Evolutionary conservation across 2,888 invertebrate genomes (phyloP).

Genomic region (Watsonalla binaria): DNA sequence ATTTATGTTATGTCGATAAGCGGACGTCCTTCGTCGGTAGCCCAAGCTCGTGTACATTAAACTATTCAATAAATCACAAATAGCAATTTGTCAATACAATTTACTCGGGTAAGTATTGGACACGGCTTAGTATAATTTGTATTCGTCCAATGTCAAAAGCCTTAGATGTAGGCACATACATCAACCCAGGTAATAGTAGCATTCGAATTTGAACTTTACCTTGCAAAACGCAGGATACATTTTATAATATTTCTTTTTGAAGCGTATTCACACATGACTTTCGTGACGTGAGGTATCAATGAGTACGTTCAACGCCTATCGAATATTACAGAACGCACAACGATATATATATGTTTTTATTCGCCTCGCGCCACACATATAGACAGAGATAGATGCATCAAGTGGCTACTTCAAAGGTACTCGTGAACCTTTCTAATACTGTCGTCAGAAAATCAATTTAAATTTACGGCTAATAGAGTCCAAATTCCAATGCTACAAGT

Average conservation of each 20-base stretch:
- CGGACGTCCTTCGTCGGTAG: too few species aligned
- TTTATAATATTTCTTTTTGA: not conserved
- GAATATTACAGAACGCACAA: too few species aligned
- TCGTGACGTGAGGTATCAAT: too few species aligned
- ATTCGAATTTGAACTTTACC: not conserved
- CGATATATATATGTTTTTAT: too few species aligned
- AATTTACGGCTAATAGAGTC: not conserved
- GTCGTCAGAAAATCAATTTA: too few species aligned
- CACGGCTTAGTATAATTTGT: conserved; percentile 36
- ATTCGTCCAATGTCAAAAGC: conserved; percentile 40
- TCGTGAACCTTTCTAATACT: too few species aligned
- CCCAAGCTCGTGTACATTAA: not conserved
- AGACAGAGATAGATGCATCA: too few species aligned
- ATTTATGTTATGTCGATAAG: too few species aligned
- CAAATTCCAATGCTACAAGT: not conserved
- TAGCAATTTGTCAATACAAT: conserved; percentile 4
- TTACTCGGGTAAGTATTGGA: conserved; percentile 1
- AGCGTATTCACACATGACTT: not conserved
- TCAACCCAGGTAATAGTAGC: not conserved
- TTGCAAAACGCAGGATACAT: not conserved
- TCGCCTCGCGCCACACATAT: too few species aligned
- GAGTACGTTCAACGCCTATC: too few species aligned
- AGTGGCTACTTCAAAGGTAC: too few species aligned
- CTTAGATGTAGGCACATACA: conserved; percentile 2
- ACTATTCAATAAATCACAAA: conserved; percentile 6